Percentiles rank a stretch among this genome's conserved stretches.
Conservation (phyloP, 2,797 vertebrate species). For the Salarias fasciatus region DNA sequence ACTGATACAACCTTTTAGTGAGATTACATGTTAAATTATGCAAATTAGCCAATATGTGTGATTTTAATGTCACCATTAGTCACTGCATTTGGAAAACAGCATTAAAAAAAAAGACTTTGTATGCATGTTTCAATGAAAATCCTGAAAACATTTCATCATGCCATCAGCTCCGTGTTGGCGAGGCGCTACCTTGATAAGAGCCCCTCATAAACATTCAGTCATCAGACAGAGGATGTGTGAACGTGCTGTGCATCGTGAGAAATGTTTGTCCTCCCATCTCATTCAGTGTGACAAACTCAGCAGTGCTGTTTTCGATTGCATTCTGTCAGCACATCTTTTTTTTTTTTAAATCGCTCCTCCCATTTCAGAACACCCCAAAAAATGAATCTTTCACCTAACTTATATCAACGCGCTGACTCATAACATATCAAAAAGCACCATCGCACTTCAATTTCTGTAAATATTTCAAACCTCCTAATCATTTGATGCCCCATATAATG, state of each 20-base stretch:
- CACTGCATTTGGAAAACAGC: too few relatives aligned
- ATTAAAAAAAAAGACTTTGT: not conserved
- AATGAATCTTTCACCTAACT: constrained; percentile 35
- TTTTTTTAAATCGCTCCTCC: constrained; percentile 32
- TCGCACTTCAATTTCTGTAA: constrained; percentile 28
- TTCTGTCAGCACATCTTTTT: constrained; percentile 32
- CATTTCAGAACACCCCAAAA: constrained; percentile 19
- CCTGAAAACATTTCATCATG: not conserved
- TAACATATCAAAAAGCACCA: constrained; percentile 13
- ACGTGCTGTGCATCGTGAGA: constrained; percentile 15
- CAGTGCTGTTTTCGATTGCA: constrained; percentile 13
- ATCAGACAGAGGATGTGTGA: constrained; percentile 13
- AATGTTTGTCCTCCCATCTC: constrained; percentile 16
- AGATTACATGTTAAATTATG: too few relatives aligned
- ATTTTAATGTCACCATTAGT: too few relatives aligned
- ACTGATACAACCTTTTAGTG: too few relatives aligned
- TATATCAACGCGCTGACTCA: constrained; percentile 36
- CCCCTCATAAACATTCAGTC: constrained; percentile 17
- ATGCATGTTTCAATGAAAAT: constrained; percentile 8
- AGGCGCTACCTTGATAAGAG: constrained; percentile 24
- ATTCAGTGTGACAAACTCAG: constrained; percentile 31
- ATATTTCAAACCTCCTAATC: constrained; percentile 39
- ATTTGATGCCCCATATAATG: constrained; percentile 29
- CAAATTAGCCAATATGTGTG: too few relatives aligned
- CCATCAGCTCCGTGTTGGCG: constrained; percentile 16